A percentile compares a stretch with the other conserved stretches of the same genome.
phyloP scores from a whole-genome alignment of 2,797 vertebrate species.

The Anisognathus igniventris region DNA sequence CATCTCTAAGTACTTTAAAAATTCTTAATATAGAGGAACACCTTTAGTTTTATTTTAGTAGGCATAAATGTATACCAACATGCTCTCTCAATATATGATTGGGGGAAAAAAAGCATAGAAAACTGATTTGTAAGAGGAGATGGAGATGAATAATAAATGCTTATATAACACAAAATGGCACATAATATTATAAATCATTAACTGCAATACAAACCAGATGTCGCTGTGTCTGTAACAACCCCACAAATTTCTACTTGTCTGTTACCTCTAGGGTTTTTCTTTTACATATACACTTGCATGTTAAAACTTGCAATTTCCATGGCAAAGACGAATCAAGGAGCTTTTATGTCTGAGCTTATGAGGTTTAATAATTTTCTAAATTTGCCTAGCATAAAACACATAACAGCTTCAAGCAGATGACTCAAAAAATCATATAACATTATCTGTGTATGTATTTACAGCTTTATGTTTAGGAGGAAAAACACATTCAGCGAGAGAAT shows the following conservation, averaged over 20 bases:
- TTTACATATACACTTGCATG: not conserved
- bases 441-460: constrained; percentile 6
- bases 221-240: constrained; percentile 20
- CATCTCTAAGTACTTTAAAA: not conserved
- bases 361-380: constrained; percentile 20
- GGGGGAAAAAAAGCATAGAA: not conserved
- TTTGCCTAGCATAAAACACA: not conserved
- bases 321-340: not conserved
- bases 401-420: constrained; percentile 1
- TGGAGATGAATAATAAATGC: constrained; percentile 30
- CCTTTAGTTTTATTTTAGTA: not conserved
- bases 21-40: not conserved
- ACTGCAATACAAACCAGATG: constrained; percentile 56
- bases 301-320: constrained; percentile 5
- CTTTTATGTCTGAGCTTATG: not conserved
- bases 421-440: not conserved
- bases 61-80: not conserved
- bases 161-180: constrained; percentile 58
- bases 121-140: constrained; percentile 26
- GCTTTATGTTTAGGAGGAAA: constrained; percentile 21
- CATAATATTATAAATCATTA: constrained; percentile 53
- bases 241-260: constrained; percentile 24
- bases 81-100: not conserved
- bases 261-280: constrained; percentile 31
- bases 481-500: not conserved